phyloP scores from a whole-genome alignment of 2,888 invertebrate species.

The Xanthostigma xanthostigma region DNA sequence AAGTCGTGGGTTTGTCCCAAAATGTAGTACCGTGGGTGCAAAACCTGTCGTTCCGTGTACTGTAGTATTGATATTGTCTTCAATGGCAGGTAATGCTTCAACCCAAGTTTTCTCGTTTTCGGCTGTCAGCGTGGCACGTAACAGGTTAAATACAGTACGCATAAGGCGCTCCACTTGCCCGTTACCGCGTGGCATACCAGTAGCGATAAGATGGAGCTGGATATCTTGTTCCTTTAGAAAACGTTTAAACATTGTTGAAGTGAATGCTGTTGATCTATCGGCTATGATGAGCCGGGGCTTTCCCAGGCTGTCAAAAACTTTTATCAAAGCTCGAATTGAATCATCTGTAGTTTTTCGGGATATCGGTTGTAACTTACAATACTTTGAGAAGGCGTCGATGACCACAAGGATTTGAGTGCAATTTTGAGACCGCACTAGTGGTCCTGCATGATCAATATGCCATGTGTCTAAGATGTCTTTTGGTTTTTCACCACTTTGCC shows the following conservation, averaged over 20 bases:
- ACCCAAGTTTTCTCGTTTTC: slow-evolving; percentile 4
- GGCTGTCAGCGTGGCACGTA: slow-evolving; percentile 1
- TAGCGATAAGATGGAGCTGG: slow-evolving; percentile 11
- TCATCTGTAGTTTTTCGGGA: slow-evolving; percentile 11
- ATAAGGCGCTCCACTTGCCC: slow-evolving; percentile 11
- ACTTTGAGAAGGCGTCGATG: slow-evolving; percentile 14
- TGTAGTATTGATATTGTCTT: slow-evolving; percentile 10
- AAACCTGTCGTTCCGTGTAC: slow-evolving; percentile 5
- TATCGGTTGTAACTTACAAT: slow-evolving; percentile 10
- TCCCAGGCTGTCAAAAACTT: slow-evolving; percentile 11
- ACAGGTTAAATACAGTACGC: slow-evolving; percentile 6
- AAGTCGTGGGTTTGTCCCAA: slow-evolving; percentile 11
- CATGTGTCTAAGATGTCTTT: slow-evolving; percentile 11
- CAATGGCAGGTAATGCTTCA: slow-evolving; percentile 6
- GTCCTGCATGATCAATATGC: slow-evolving; percentile 15
- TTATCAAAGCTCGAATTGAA: slow-evolving; percentile 8
- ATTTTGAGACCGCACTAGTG: slow-evolving; percentile 9
- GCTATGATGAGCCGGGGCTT: slow-evolving; percentile 9
- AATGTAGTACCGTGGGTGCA: slow-evolving; percentile 8
- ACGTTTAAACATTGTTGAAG: slow-evolving; percentile 7
- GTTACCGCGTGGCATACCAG: slow-evolving; percentile 12
- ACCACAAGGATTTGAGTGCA: slow-evolving; percentile 13
- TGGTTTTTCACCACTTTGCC: slow-evolving; percentile 12
- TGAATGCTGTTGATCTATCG: slow-evolving; percentile 10
- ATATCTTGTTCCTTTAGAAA: slow-evolving; percentile 6